phyloP scores from a whole-genome alignment of 2,797 vertebrate genomes.

The Rhinoraja longicauda region DNA sequence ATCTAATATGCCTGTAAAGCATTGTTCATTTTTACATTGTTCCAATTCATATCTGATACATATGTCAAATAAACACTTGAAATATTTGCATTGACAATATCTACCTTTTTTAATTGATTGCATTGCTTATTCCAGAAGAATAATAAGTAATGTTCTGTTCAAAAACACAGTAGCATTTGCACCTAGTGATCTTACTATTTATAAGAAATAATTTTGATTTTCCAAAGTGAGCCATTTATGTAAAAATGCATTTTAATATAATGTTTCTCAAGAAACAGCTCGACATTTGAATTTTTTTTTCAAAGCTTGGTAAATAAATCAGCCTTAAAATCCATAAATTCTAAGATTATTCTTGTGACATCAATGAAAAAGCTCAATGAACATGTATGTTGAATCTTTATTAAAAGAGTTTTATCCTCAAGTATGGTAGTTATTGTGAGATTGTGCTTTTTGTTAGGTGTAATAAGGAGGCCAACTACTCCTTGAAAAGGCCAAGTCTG shows the following conservation, averaged over 20 bases:
- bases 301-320: not conserved
- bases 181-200: not conserved
- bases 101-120: not conserved
- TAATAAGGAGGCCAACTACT: not conserved
- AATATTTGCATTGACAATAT: not conserved
- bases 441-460: not conserved
- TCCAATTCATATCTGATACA: too few relatives aligned
- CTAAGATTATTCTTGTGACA: not conserved
- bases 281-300: not conserved
- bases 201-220: not conserved
- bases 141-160: not conserved
- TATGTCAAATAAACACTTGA: too few relatives aligned
- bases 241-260: not conserved
- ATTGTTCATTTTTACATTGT: too few relatives aligned
- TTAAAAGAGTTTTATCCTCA: not conserved
- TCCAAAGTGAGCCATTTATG: not conserved
- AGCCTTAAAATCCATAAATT: not conserved
- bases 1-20: too few relatives aligned
- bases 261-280: not conserved
- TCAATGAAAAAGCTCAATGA: not conserved
- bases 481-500: not conserved
- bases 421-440: not conserved
- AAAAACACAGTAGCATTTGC: not conserved
- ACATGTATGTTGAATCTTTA: not conserved
- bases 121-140: not conserved